Evolutionary conservation across 2,888 invertebrate genomes (phyloP).

Genomic region (Mycogona germanica): DNA sequence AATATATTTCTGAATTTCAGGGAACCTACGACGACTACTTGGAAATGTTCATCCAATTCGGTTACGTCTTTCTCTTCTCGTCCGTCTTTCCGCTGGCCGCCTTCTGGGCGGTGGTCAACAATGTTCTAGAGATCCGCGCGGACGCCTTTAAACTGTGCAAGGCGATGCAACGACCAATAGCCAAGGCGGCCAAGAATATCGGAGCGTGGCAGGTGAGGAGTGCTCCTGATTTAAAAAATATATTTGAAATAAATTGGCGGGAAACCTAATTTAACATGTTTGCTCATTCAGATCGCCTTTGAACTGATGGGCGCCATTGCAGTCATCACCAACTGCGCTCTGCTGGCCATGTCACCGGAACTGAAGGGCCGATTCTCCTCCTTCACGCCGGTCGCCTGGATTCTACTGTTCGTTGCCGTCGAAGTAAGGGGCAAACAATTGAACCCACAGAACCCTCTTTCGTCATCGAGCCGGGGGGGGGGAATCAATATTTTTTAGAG

Average conservation of each 20-base stretch:
- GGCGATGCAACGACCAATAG: constrained; percentile 53
- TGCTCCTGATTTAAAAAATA: background rate
- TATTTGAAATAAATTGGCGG: background rate
- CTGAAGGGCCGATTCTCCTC: constrained; percentile 39
- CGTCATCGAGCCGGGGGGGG: background rate
- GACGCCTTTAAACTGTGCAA: constrained; percentile 62
- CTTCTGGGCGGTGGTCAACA: constrained; percentile 58
- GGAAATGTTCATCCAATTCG: constrained; percentile 66
- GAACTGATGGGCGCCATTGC: constrained; percentile 53
- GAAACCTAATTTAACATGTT: constrained; percentile 6
- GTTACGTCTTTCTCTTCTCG: constrained; percentile 63
- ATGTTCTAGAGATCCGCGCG: constrained; percentile 56
- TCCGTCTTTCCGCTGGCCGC: constrained; percentile 63
- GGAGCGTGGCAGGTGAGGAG: constrained; percentile 72
- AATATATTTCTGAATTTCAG: constrained; percentile 30
- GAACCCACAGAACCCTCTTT: background rate
- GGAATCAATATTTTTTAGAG: background rate
- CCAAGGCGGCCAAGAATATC: constrained; percentile 51
- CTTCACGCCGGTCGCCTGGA: constrained; percentile 39
- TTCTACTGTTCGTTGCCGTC: constrained; percentile 50
- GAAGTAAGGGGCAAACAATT: too few relatives aligned
- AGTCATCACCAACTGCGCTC: constrained; percentile 60
- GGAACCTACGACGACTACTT: constrained; percentile 64
- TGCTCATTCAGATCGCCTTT: constrained; percentile 43
- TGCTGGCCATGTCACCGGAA: constrained; percentile 54